phyloP scores from a whole-genome alignment of 2,113 vertebrate species.

The Hirundichthys speculiger region DNA sequence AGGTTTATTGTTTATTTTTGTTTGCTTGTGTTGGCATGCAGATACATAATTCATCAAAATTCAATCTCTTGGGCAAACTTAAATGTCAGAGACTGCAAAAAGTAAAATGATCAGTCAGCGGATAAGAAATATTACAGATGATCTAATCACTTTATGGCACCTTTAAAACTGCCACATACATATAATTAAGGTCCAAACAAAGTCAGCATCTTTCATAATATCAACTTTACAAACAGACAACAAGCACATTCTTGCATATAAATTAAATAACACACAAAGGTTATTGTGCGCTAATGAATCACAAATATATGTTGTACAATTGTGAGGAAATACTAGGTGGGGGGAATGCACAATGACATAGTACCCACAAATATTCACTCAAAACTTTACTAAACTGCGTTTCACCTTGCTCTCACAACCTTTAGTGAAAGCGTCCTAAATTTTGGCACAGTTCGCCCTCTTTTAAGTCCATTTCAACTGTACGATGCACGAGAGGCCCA shows the following conservation, averaged over 20 bases:
- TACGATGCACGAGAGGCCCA: slow-evolving; percentile 5
- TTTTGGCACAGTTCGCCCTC: slow-evolving; percentile 18
- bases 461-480: slow-evolving; percentile 17
- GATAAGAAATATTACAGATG: too few relatives aligned
- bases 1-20: too few relatives aligned
- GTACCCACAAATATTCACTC: slow-evolving; percentile 8
- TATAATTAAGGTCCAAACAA: background rate
- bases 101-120: too few relatives aligned
- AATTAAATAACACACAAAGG: slow-evolving; percentile 29
- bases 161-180: background rate
- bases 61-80: too few relatives aligned
- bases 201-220: background rate
- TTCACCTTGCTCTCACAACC: background rate
- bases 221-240: background rate
- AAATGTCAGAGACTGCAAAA: too few relatives aligned
- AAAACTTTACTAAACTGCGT: slow-evolving; percentile 1
- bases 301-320: slow-evolving; percentile 17
- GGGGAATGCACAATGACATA: slow-evolving; percentile 21
- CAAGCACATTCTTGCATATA: slow-evolving; percentile 14
- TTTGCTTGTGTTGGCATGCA: too few relatives aligned
- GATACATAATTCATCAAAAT: too few relatives aligned
- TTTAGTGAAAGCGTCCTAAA: background rate
- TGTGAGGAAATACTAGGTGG: slow-evolving; percentile 18
- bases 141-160: too few relatives aligned
- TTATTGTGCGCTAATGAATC: slow-evolving; percentile 29